Evolutionary conservation across 2,797 vertebrate genomes (phyloP).

Genomic region (Phrynocephalus guinanensis): DNA sequence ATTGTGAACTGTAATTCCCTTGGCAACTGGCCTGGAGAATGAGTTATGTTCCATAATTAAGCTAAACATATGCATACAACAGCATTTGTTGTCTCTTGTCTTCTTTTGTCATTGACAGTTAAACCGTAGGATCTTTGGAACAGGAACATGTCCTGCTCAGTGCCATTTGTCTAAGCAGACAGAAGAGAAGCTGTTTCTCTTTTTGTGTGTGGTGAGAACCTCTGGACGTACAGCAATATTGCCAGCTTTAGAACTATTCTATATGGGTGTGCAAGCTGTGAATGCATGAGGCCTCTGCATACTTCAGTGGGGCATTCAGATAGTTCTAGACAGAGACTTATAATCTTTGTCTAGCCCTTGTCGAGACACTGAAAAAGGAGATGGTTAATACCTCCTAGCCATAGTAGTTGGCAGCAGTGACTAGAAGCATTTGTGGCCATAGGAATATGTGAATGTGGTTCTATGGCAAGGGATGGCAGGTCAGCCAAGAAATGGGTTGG

Average conservation of each 20-base stretch:
- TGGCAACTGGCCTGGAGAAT: constrained; percentile 8
- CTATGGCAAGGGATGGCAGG: neutral
- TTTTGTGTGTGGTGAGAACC: neutral
- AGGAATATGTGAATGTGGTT: neutral
- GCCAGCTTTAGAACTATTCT: neutral
- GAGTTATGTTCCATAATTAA: constrained; percentile 39
- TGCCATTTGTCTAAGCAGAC: constrained; percentile 19
- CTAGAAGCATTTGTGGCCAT: neutral
- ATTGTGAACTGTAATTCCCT: neutral
- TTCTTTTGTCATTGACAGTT: constrained; percentile 30
- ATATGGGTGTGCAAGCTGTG: neutral
- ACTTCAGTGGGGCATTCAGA: neutral
- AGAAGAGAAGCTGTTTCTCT: constrained; percentile 3
- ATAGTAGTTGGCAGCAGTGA: neutral
- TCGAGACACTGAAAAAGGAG: neutral
- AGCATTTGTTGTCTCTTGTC: constrained; percentile 37
- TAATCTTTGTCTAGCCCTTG: neutral
- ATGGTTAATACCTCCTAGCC: neutral
- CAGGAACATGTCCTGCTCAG: constrained; percentile 4
- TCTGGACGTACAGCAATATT: neutral
- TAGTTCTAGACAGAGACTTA: neutral
- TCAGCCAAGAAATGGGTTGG: neutral
- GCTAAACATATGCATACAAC: constrained; percentile 13
- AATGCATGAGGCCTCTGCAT: neutral
- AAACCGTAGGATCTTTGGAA: constrained; percentile 41